A percentile compares a stretch with the other conserved stretches of the same genome.
Conservation (phyloP, 53 echinoderm and acorn worm genomes). For the Holothuria scabra region DNA sequence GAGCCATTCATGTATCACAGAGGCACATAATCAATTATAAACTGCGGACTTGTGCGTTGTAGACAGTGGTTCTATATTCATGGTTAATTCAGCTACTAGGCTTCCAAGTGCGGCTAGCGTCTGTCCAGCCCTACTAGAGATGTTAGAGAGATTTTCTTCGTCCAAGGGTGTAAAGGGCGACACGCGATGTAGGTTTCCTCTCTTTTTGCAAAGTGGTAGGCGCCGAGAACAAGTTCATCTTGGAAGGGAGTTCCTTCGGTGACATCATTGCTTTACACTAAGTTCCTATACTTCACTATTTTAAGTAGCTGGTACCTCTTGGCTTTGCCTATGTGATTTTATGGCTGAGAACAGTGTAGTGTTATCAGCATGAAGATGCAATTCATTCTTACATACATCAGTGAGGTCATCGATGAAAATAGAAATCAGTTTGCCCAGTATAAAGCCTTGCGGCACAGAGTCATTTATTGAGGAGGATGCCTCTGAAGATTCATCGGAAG, state of each 20-base stretch:
- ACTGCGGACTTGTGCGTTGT: conserved; percentile 58
- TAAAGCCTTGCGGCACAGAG: conserved; percentile 57
- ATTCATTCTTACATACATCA: conserved; percentile 53
- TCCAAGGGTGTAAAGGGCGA: conserved; percentile 57
- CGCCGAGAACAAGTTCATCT: too few species aligned
- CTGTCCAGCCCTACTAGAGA: conserved; percentile 57
- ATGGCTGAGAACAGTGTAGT: conserved; percentile 29
- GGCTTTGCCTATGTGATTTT: too few species aligned
- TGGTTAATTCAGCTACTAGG: conserved; percentile 46
- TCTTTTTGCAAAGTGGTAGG: background rate
- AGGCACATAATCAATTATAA: conserved; percentile 61
- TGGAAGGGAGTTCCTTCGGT: too few species aligned
- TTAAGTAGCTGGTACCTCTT: conserved; percentile 21
- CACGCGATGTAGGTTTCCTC: conserved; percentile 47
- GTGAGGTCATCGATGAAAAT: conserved; percentile 63
- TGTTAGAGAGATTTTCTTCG: conserved; percentile 51
- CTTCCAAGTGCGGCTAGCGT: conserved; percentile 57
- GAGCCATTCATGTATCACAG: conserved; percentile 59
- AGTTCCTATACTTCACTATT: conserved; percentile 42
- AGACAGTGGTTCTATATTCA: conserved; percentile 56
- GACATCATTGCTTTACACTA: conserved; percentile 40
- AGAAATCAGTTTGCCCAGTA: conserved; percentile 50
- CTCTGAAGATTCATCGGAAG: conserved; percentile 52
- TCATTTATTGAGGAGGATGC: conserved; percentile 39
- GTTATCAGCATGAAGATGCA: conserved; percentile 64